These are phyloP conservation scores for Hypolimnas misippus DNA, from an alignment of 2,888 invertebrate species.

Conservation along the genomic window DNA sequence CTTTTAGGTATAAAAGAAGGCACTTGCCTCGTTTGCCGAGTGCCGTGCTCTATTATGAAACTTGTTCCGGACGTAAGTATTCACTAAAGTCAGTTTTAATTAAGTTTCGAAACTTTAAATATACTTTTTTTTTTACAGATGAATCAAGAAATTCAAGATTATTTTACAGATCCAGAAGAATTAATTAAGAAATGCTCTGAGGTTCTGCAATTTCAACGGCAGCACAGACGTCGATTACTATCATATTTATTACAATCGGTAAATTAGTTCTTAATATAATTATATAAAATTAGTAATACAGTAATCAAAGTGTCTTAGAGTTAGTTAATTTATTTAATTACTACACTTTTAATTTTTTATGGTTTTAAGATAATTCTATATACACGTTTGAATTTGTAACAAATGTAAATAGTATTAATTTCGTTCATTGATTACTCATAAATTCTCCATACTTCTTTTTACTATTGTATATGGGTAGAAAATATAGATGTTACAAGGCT, in stretches of 20 bases:
- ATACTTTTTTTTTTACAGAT: conserved; percentile 59
- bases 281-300: neutral
- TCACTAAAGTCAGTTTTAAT: conserved; percentile 22
- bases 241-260: conserved; percentile 80
- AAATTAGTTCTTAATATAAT: conserved; percentile 37
- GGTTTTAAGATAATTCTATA: no score
- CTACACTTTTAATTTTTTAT: neutral
- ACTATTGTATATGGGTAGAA: no score
- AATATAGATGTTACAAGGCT: no score
- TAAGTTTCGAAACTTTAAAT: conserved; percentile 5
- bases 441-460: no score
- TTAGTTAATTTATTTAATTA: neutral
- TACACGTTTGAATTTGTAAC: no score
- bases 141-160: conserved; percentile 80
- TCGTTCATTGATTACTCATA: no score
- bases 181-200: conserved; percentile 75
- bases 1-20: conserved; percentile 68
- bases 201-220: conserved; percentile 78
- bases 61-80: conserved; percentile 74
- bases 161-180: conserved; percentile 80
- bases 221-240: conserved; percentile 73
- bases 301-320: no score
- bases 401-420: no score
- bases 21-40: conserved; percentile 74
- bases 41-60: conserved; percentile 76